phyloP scores from a whole-genome alignment of 2,797 vertebrate genomes.

The Cyclura pinguis region DNA sequence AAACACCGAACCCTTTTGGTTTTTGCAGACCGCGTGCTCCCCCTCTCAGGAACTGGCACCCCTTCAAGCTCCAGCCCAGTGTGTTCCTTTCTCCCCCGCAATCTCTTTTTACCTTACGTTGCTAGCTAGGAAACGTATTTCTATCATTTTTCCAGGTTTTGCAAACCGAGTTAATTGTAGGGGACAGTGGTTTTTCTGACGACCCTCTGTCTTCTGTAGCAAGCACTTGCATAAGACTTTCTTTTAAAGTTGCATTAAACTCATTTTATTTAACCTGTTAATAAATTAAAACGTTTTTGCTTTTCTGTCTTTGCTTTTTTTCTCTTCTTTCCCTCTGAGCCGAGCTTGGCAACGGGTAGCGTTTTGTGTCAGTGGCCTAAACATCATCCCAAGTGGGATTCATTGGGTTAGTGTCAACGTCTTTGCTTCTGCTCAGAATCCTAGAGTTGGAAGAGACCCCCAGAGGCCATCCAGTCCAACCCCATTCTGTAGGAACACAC shows the following conservation, averaged over 20 bases:
- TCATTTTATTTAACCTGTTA: slow-evolving; percentile 66
- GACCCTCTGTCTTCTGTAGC: slow-evolving; percentile 47
- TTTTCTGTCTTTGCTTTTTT: not conserved
- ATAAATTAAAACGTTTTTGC: slow-evolving; percentile 58
- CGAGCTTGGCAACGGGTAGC: not conserved
- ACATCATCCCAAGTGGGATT: no score
- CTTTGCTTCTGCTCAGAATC: no score
- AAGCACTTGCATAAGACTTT: slow-evolving; percentile 43
- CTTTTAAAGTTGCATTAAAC: slow-evolving; percentile 38
- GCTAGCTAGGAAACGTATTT: slow-evolving; percentile 55
- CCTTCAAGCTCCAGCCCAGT: not conserved
- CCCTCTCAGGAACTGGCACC: not conserved
- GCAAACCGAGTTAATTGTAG: slow-evolving; percentile 38
- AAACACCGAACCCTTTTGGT: accelerated
- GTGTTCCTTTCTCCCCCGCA: accelerated
- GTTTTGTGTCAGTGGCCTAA: no score
- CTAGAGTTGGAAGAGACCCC: no score
- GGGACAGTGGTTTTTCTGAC: slow-evolving; percentile 35
- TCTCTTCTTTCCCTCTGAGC: not conserved
- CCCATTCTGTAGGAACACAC: no score
- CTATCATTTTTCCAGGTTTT: not conserved
- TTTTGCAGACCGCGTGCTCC: not conserved
- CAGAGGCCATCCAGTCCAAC: no score
- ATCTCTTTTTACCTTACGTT: not conserved
- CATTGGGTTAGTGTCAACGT: no score